These are phyloP conservation scores for Perodicticus potto DNA, from an alignment of 2,797 vertebrate genomes.

Conservation along the genomic window DNA sequence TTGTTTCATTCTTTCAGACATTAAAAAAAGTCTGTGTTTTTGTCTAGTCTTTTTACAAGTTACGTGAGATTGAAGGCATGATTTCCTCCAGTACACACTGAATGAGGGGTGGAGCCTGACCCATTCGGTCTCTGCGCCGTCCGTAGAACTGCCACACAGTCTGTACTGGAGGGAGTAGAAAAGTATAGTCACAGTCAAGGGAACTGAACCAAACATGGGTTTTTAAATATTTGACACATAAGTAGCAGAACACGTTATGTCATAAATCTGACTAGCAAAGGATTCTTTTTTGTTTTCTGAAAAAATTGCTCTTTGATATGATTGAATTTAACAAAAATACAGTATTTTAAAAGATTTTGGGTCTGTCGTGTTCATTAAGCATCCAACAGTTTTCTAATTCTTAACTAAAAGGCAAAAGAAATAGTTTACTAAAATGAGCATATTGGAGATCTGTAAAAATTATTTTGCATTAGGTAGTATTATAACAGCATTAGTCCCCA, in stretches of 20 bases:
- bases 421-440: not conserved
- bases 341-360: not conserved
- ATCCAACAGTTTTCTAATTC: conserved; percentile 6
- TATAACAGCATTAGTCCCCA: not conserved
- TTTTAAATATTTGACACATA: not conserved
- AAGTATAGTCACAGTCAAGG: not conserved
- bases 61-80: not conserved
- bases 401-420: conserved; percentile 2
- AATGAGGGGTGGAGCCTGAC: rapidly evolving
- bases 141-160: not conserved
- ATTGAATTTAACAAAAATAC: conserved; percentile 36
- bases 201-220: not conserved
- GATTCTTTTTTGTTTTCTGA: conserved; percentile 18
- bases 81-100: not conserved
- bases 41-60: not conserved
- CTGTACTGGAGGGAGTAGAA: not conserved
- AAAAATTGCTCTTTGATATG: not conserved
- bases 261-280: not conserved
- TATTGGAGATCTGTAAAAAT: not conserved
- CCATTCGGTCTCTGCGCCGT: not conserved
- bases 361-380: not conserved
- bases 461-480: not conserved
- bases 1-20: not conserved
- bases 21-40: not conserved
- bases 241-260: not conserved